A percentile compares a stretch with the other conserved stretches of the same genome.
These are phyloP conservation scores for Andrena bucephala DNA, from an alignment of 2,888 invertebrate genomes.

Conservation along the genomic window DNA sequence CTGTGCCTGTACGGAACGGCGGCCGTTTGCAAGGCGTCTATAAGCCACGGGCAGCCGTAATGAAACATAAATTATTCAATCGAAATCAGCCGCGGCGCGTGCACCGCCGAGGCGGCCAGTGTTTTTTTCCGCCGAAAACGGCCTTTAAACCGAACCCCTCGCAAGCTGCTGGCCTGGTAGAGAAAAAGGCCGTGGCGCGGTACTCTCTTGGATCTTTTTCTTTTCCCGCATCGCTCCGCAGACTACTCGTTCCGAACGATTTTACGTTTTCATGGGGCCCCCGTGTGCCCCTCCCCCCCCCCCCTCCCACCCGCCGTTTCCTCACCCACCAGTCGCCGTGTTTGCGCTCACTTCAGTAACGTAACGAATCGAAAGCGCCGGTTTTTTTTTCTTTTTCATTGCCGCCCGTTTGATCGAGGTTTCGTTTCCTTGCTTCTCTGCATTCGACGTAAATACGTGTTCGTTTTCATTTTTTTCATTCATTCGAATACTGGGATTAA, in stretches of 20 bases:
- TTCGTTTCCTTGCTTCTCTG: slow-evolving; percentile 31
- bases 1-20: slow-evolving; percentile 81
- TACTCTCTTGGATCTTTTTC: slow-evolving; percentile 62
- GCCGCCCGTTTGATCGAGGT: slow-evolving; percentile 56
- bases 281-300: slow-evolving; percentile 19
- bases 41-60: slow-evolving; percentile 83
- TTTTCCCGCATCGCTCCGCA: slow-evolving; percentile 62
- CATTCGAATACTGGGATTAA: slow-evolving; percentile 42
- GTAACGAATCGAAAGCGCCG: slow-evolving; percentile 60
- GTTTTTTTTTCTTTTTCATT: slow-evolving; percentile 42
- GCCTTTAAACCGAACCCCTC: slow-evolving; percentile 76
- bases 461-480: slow-evolving; percentile 39
- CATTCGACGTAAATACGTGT: slow-evolving; percentile 21
- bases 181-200: slow-evolving; percentile 69
- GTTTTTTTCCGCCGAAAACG: slow-evolving; percentile 76
- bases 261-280: slow-evolving; percentile 59
- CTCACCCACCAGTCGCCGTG: slow-evolving; percentile 39
- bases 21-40: slow-evolving; percentile 84
- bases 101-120: slow-evolving; percentile 64
- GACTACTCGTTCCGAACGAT: slow-evolving; percentile 66
- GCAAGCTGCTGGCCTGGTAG: slow-evolving; percentile 63
- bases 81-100: slow-evolving; percentile 82
- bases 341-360: slow-evolving; percentile 52
- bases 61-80: slow-evolving; percentile 85
- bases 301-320: background rate